These are phyloP conservation scores for Anomalospiza imberbis DNA, from an alignment of 2,797 vertebrate genomes.

Conservation along the genomic window DNA sequence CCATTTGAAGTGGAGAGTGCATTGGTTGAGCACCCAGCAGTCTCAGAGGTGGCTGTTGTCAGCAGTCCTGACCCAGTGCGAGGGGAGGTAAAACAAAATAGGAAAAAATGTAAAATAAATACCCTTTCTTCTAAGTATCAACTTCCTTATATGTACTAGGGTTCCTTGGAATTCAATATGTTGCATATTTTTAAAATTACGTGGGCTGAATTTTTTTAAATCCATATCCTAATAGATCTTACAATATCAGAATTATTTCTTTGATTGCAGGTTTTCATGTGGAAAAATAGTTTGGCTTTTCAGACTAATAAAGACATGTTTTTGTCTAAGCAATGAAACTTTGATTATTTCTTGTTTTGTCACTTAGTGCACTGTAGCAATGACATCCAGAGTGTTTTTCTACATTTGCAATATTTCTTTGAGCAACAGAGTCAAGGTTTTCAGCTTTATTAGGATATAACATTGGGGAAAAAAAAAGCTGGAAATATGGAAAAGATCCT, in stretches of 20 bases:
- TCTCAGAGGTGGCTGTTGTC: constrained; percentile 80
- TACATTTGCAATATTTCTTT: background rate
- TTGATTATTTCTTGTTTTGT: background rate
- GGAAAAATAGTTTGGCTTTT: background rate
- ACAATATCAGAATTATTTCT: background rate
- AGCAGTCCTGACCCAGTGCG: constrained; percentile 79
- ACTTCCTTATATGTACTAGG: background rate
- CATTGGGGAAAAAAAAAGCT: fast-evolving
- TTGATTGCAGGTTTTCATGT: background rate
- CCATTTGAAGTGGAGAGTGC: constrained; percentile 81
- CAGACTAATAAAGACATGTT: background rate
- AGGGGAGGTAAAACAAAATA: background rate
- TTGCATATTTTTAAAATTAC: background rate
- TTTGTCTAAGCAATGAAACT: background rate
- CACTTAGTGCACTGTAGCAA: background rate
- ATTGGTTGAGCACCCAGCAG: constrained; percentile 78
- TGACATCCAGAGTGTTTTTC: background rate
- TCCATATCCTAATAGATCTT: background rate
- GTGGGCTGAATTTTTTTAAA: background rate
- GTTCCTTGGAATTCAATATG: background rate
- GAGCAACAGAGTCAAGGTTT: background rate
- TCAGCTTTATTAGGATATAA: background rate
- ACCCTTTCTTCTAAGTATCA: too few species aligned
- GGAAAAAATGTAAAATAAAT: too few species aligned
- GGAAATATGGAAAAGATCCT: too few species aligned